phyloP scores from a whole-genome alignment of 1,140 invertebrate genomes.

The Cotesia chilonis region DNA sequence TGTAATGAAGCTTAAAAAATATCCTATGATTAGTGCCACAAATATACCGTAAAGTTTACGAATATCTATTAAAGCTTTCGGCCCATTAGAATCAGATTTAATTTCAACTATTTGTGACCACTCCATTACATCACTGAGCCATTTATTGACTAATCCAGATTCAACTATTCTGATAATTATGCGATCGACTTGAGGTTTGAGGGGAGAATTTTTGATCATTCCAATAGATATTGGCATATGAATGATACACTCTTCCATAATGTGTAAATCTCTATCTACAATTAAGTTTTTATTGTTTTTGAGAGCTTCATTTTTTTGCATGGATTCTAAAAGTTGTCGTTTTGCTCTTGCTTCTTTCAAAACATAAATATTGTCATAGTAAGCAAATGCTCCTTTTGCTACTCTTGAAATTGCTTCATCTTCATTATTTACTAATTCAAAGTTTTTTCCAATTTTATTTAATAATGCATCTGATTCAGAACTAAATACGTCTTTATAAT shows the following conservation, averaged over 20 bases:
- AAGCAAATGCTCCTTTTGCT: slow-evolving; percentile 75
- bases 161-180: slow-evolving; percentile 75
- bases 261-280: slow-evolving; percentile 73
- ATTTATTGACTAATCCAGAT: slow-evolving; percentile 80
- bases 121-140: slow-evolving; percentile 78
- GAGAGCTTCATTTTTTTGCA: slow-evolving; percentile 45
- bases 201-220: slow-evolving; percentile 81
- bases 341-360: slow-evolving; percentile 72
- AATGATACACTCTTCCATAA: slow-evolving; percentile 82
- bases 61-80: slow-evolving; percentile 78
- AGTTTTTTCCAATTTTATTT: slow-evolving; percentile 73
- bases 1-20: slow-evolving; percentile 68
- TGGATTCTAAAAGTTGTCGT: slow-evolving; percentile 62
- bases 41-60: slow-evolving; percentile 80
- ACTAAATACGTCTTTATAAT: slow-evolving; percentile 75
- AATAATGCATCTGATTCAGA: slow-evolving; percentile 72
- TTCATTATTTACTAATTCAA: slow-evolving; percentile 70
- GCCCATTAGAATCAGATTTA: slow-evolving; percentile 62
- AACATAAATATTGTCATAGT: slow-evolving; percentile 82
- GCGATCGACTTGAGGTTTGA: slow-evolving; percentile 75
- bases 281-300: slow-evolving; percentile 29
- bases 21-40: slow-evolving; percentile 74
- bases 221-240: slow-evolving; percentile 82
- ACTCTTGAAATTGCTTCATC: slow-evolving; percentile 71
- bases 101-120: slow-evolving; percentile 64